Percentiles rank a stretch among this genome's conserved stretches.
Evolutionary conservation across 2,113 vertebrate species (phyloP).

Genomic region (Microtus ochrogaster): DNA sequence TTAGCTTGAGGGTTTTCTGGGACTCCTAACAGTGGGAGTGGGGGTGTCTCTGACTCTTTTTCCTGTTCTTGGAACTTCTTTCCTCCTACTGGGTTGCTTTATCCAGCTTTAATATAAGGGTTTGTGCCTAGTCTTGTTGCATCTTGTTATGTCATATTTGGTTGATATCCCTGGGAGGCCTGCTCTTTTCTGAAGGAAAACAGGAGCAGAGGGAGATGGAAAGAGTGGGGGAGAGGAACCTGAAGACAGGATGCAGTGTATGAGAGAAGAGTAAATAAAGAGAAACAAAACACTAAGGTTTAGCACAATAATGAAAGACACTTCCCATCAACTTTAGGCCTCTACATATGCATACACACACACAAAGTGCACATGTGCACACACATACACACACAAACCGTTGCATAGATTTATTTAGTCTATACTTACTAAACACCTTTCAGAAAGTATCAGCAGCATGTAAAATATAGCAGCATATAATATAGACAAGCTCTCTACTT

Average conservation of each 20-base stretch:
- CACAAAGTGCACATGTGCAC: background rate
- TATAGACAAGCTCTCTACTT: slow-evolving; percentile 14
- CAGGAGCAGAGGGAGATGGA: background rate
- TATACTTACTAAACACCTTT: slow-evolving; percentile 40
- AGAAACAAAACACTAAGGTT: background rate
- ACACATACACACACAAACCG: background rate
- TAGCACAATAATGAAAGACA: background rate
- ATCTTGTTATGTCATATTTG: background rate
- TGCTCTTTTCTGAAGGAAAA: background rate
- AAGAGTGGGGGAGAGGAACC: background rate
- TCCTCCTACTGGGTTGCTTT: background rate
- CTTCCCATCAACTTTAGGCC: background rate
- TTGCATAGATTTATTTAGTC: background rate
- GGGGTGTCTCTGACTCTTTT: background rate
- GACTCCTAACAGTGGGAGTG: background rate
- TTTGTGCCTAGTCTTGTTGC: background rate
- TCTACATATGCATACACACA: background rate
- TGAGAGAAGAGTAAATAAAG: background rate
- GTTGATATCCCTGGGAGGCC: background rate
- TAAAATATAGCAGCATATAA: slow-evolving; percentile 9
- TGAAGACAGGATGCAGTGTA: background rate
- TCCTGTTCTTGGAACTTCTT: background rate
- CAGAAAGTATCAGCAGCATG: background rate
- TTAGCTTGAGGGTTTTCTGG: background rate
- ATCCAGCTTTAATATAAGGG: background rate